Base-by-base conservation (phyloP, 2,888 invertebrate species). In the Pristionchus maxplancki region DNA sequence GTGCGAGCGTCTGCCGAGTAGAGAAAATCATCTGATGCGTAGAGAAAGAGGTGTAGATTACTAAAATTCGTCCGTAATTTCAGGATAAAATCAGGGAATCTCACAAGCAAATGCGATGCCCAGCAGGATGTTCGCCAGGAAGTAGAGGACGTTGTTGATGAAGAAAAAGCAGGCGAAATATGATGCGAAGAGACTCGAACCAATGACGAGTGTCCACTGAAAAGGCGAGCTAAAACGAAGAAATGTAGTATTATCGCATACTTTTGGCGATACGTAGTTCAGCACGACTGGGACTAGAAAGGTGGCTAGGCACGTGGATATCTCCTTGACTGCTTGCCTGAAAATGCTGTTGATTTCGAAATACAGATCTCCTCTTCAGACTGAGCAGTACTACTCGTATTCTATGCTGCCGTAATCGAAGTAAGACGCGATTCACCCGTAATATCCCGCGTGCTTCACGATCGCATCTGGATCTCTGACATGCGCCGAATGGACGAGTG, bases 121-220 rank as follows among this genome's bases (percentile, higher is more conserved):
- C 53, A 82, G 82, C 0, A 82, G 20, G 9, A 53, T 44, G 53
- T 82, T 82, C 13, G 82, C 50, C 1, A 82, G 6, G 34, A 82
- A 82, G 53, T 53, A 82, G 31, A 82, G 31, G n/a, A 50, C 0
- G 34, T 82, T 82, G 50, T 50, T 82, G 82, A 82, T 50, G 82
- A 40, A 53, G 53, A 82, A 82, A 31, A 82, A 53, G 15, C 82
- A 82, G 50, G 34, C 53, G 34, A 82, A 40, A 53, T 82, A 53
- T 17, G 20, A 82, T 1, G 53, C 53, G 31, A 82, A 53, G 5
- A 82, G 82, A 24, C 20, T 24, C 9, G 82, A 50, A 2, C 82
- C 53, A 34, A 82, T 82, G 15, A 53, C 53, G 24, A 82, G 53
- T 3, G 28, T 34, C 31, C 50, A 82, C 82, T 82, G 53, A 34